Conservation (phyloP, 2,797 vertebrate genomes). For the Diglossa cyanea region DNA sequence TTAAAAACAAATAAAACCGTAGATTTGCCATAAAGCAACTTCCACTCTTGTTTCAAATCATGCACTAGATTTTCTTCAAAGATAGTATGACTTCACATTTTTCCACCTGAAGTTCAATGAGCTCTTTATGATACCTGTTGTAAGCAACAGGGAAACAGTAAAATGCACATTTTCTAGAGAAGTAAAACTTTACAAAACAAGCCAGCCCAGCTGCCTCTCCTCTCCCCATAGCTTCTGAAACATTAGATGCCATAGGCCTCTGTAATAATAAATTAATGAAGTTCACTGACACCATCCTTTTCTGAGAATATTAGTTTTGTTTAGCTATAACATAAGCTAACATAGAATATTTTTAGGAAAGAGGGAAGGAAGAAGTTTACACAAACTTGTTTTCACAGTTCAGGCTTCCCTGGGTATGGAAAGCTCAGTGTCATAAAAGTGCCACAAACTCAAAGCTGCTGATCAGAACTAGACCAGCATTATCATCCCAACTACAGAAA, state of each 20-base stretch:
- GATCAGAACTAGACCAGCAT: background rate
- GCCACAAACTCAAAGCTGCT: background rate
- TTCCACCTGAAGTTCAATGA: background rate
- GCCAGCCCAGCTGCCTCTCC: background rate
- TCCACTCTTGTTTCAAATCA: background rate
- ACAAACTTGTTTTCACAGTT: background rate
- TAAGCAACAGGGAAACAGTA: background rate
- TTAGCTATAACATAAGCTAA: background rate
- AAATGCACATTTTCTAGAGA: background rate
- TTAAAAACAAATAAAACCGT: background rate
- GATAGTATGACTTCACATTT: background rate
- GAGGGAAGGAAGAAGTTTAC: background rate
- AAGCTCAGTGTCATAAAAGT: background rate
- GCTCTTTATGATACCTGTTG: background rate
- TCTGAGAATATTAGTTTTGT: background rate
- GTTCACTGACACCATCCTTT: background rate
- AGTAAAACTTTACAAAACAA: background rate
- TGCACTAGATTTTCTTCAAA: background rate
- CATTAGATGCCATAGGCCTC: background rate
- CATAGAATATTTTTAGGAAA: background rate
- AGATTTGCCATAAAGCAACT: background rate
- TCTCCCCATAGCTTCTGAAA: background rate
- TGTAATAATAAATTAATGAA: background rate
- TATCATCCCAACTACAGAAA: background rate
- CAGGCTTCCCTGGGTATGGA: background rate